A percentile compares a stretch with the other conserved stretches of the same genome.
Conservation (phyloP, 2,797 vertebrate species). For the Microtus obscurus region DNA sequence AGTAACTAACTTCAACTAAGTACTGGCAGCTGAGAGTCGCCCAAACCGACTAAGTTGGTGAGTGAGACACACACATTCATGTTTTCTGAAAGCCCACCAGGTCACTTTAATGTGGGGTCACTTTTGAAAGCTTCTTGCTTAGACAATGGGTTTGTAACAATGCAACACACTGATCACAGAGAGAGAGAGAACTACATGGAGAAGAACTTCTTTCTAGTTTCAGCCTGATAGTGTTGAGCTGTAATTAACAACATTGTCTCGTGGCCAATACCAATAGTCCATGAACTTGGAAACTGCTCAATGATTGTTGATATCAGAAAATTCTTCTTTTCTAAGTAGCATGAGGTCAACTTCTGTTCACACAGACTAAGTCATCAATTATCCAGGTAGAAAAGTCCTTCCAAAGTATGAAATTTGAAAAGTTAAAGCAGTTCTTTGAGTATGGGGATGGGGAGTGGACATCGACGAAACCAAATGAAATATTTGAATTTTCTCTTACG, state of each 20-base stretch:
- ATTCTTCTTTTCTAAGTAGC: neutral
- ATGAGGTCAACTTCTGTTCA: neutral
- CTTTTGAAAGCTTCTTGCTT: neutral
- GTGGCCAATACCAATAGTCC: neutral
- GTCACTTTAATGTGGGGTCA: neutral
- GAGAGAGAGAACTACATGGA: neutral
- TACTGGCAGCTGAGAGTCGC: neutral
- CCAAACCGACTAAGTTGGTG: neutral
- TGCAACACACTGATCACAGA: neutral
- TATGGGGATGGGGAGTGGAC: rapidly evolving
- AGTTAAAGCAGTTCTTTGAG: neutral
- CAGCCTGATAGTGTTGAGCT: neutral
- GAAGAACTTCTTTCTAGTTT: neutral
- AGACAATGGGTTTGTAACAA: neutral
- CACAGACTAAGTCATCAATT: neutral
- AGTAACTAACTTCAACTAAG: neutral
- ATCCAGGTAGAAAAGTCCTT: neutral
- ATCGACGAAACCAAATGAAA: neutral
- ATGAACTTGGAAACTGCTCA: neutral
- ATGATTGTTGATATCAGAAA: neutral
- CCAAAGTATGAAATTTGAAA: neutral
- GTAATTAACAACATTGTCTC: slow-evolving; percentile 7
- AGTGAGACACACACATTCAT: neutral
- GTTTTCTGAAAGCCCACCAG: neutral
- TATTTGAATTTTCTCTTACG: neutral